Percentiles rank a stretch among this genome's conserved stretches.
These are phyloP conservation scores for Alces alces DNA, from an alignment of 2,113 vertebrate genomes.

Conservation along the genomic window DNA sequence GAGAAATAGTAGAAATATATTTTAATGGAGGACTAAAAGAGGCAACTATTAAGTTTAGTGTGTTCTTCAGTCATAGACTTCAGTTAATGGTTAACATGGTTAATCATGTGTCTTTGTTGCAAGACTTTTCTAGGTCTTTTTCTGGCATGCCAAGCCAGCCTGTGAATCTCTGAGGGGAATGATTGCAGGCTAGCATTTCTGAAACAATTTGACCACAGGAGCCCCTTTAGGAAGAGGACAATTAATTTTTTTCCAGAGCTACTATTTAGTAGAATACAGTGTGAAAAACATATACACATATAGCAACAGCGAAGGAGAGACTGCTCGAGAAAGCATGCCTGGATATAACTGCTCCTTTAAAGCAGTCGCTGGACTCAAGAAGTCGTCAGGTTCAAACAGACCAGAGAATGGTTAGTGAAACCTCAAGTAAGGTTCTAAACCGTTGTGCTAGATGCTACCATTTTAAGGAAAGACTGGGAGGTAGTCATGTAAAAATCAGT, in stretches of 20 bases:
- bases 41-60: neutral
- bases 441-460: too few relatives aligned
- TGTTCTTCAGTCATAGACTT: neutral
- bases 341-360: neutral
- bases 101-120: neutral
- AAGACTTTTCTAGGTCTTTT: neutral
- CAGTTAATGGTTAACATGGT: too few relatives aligned
- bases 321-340: neutral
- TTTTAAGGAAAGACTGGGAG: neutral
- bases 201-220: neutral
- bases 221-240: neutral
- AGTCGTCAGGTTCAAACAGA: neutral
- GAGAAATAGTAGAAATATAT: neutral
- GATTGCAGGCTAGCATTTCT: neutral
- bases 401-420: neutral
- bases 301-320: neutral
- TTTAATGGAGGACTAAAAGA: neutral
- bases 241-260: neutral
- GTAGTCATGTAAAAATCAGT: neutral
- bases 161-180: neutral
- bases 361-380: neutral
- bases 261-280: neutral
- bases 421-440: neutral
- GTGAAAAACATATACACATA: neutral
- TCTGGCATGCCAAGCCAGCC: neutral